Evolutionary conservation across 2,797 vertebrate species (phyloP), one percentile per base, ranked within the genome.

Genomic region (Ibycter americanus): DNA sequence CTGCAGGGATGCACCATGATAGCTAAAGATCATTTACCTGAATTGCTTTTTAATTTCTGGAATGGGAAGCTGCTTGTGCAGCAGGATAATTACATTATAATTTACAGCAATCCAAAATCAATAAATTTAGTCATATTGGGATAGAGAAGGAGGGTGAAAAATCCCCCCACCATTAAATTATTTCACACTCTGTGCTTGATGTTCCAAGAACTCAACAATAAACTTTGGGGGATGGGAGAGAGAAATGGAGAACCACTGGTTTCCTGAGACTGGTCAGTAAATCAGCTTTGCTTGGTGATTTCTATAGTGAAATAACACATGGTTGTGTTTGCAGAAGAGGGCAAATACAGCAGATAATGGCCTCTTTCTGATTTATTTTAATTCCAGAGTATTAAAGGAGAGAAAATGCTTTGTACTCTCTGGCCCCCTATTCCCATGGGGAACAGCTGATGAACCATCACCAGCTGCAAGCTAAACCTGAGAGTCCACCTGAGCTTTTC

Each of bases 31-130:
- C 98, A 97, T 98, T 98, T 98, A 98, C 97, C 97, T 98, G 98
- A 98, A 98, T 98, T 97, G 97, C 97, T 97, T 98, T 98, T 98
- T 98, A 98, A 98, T 98, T 98, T 98, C 98, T 98, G 96, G 97
- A 84, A 59, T 96, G 96, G 96, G 96, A 98, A 98, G 97, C 97
- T 96, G 92, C 97, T 97, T 97, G 96, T 97, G 96, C 97, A 52
- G 42, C 42, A 44, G 91, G 96, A 94, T 98, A 98, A 98, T 98
- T 98, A 97, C 97, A 96, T 96, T 97, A 95, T 98, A 98, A 98
- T 97, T 98, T 97, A 98, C 92, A 97, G 97, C 97, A 97, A 97
- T 98, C 93, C 96, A 92, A 97, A 97, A 98, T 97, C 98, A 98
- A 97, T 98, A 98, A 97, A 98, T 97, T 97, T 90, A 97, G 92